Conservation (phyloP, 2,113 vertebrate species). For the Poicephalus gulielmi region DNA sequence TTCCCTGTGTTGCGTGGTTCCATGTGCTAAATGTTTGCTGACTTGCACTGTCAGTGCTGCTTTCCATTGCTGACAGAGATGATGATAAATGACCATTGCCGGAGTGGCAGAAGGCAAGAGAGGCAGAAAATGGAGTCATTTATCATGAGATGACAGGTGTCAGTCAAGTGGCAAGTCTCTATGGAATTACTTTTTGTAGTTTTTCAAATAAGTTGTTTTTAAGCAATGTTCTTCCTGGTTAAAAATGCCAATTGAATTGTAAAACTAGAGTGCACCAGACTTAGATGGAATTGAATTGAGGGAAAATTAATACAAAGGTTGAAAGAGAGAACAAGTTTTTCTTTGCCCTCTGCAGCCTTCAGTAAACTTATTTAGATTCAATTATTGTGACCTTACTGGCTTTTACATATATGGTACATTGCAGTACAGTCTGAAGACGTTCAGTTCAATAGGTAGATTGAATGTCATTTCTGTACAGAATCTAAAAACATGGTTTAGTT, state of each 20-base stretch:
- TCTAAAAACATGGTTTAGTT: neutral
- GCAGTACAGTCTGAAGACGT: conserved; percentile 65
- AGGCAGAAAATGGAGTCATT: conserved; percentile 99
- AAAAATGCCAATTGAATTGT: conserved; percentile 92
- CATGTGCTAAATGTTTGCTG: conserved; percentile 99
- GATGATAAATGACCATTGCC: conserved; percentile 99
- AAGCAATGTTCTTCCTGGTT: conserved; percentile 89
- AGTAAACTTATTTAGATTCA: conserved; percentile 91
- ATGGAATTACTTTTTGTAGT: conserved; percentile 95
- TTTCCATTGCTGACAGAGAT: conserved; percentile 99
- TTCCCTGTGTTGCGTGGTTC: conserved; percentile 98
- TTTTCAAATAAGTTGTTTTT: conserved; percentile 98
- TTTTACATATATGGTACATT: conserved; percentile 79
- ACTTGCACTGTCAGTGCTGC: conserved; percentile 99
- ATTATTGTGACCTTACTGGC: conserved; percentile 84
- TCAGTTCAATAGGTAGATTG: conserved; percentile 57
- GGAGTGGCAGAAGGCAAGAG: conserved; percentile 98
- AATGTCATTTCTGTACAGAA: conserved; percentile 49
- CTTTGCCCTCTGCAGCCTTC: conserved; percentile 82
- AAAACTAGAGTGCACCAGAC: conserved; percentile 78
- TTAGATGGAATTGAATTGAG: conserved; percentile 82
- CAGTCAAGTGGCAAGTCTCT: conserved; percentile 96
- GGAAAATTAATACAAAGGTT: conserved; percentile 89
- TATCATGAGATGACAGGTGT: conserved; percentile 99
- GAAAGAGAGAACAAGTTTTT: conserved; percentile 82